These are phyloP conservation scores for Mamestra configurata DNA, from an alignment of 1,140 invertebrate species.

Conservation along the genomic window DNA sequence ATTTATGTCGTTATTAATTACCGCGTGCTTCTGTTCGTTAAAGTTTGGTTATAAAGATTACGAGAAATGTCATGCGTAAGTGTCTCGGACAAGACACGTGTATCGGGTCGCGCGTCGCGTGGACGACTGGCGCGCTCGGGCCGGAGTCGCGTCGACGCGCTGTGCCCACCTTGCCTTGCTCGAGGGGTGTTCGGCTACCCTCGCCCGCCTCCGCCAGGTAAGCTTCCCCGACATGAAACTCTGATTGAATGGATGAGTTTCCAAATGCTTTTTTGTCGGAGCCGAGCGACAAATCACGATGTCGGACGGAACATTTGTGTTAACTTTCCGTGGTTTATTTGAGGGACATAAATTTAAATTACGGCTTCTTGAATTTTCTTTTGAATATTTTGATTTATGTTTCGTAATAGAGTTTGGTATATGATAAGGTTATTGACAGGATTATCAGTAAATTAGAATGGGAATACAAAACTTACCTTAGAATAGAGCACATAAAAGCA, in stretches of 20 bases:
- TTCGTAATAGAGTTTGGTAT: not conserved
- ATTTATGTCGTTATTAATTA: slow-evolving; percentile 4
- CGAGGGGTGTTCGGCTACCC: slow-evolving; percentile 55
- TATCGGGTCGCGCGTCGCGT: slow-evolving; percentile 67
- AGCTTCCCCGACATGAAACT: slow-evolving; percentile 61
- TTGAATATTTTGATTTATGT: slow-evolving; percentile 17
- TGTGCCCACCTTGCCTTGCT: slow-evolving; percentile 61
- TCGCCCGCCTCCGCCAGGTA: slow-evolving; percentile 72
- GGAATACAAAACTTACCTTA: no score
- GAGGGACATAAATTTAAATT: slow-evolving; percentile 39
- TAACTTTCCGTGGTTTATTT: slow-evolving; percentile 39
- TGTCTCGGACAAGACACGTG: slow-evolving; percentile 52
- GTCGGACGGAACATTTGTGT: slow-evolving; percentile 31
- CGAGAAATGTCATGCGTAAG: slow-evolving; percentile 56
- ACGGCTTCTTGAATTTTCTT: slow-evolving; percentile 26
- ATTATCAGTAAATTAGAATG: no score
- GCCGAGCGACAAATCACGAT: slow-evolving; percentile 41
- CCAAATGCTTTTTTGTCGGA: slow-evolving; percentile 38
- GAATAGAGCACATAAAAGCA: no score
- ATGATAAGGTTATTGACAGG: no score
- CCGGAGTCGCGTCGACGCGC: slow-evolving; percentile 55
- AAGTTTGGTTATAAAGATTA: slow-evolving; percentile 59
- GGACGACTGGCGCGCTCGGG: slow-evolving; percentile 65
- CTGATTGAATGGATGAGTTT: slow-evolving; percentile 54
- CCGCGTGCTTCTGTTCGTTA: slow-evolving; percentile 35